phyloP scores from a whole-genome alignment of 2,888 invertebrate species.

The Cabera pusaria region DNA sequence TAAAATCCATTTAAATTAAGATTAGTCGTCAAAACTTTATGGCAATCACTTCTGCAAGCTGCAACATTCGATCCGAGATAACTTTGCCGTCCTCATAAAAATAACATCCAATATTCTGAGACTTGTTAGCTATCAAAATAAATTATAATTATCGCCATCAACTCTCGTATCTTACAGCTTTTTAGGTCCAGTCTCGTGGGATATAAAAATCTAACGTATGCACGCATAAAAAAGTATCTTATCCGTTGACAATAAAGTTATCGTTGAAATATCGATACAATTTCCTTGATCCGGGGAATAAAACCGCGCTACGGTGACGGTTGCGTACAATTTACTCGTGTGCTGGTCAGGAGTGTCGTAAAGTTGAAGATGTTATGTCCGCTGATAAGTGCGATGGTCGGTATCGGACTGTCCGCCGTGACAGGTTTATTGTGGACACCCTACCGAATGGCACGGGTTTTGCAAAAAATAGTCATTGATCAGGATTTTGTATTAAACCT shows the following conservation, averaged over 20 bases:
- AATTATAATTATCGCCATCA: conserved; percentile 48
- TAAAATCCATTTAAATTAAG: conserved; percentile 11
- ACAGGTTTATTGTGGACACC: conserved; percentile 80
- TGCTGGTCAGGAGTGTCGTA: conserved; percentile 72
- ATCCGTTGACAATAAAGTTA: conserved; percentile 71
- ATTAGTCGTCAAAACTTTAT: conserved; percentile 18
- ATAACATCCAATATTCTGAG: conserved; percentile 27
- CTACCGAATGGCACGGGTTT: conserved; percentile 62
- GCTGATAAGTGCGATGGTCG: conserved; percentile 76
- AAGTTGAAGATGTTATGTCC: conserved; percentile 78
- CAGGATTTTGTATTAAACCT: conserved; percentile 31
- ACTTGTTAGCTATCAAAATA: conserved; percentile 34
- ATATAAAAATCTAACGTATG: conserved; percentile 65
- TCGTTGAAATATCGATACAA: conserved; percentile 80
- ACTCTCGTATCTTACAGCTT: conserved; percentile 36
- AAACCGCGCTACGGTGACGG: conserved; percentile 72
- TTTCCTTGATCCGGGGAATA: conserved; percentile 80
- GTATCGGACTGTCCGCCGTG: conserved; percentile 67
- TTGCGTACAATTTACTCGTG: conserved; percentile 74
- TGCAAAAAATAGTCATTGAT: conserved; percentile 46
- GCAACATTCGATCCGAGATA: conserved; percentile 8
- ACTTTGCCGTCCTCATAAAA: conserved; percentile 24
- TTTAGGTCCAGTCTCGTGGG: conserved; percentile 40
- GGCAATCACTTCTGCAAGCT: conserved; percentile 15
- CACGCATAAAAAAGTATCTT: conserved; percentile 70